Conservation (phyloP, 2,113 vertebrate species). For the Pithys albifrons region DNA sequence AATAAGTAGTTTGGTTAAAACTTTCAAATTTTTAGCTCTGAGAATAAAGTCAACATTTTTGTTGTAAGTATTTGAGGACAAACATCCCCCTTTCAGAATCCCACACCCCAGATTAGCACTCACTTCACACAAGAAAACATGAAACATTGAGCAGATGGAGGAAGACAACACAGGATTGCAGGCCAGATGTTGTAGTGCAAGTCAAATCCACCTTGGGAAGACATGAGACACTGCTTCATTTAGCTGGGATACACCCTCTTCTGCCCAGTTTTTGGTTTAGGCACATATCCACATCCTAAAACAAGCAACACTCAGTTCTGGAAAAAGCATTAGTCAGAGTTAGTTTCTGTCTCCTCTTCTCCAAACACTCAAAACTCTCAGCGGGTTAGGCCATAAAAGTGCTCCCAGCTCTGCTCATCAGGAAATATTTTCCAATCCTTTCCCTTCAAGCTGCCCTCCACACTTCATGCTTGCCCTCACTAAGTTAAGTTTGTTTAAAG, state of each 20-base stretch:
- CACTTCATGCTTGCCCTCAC: background rate
- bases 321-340: background rate
- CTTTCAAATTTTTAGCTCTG: background rate
- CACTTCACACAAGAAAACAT: background rate
- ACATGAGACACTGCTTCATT: too few relatives aligned
- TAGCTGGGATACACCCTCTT: background rate
- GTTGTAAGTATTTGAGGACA: background rate
- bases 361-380: background rate
- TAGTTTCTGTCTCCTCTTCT: fast-evolving
- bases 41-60: background rate
- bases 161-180: background rate
- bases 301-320: background rate
- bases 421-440: background rate
- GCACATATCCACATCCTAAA: background rate
- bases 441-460: background rate
- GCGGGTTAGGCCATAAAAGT: background rate
- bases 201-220: background rate
- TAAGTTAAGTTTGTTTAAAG: background rate
- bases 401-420: background rate
- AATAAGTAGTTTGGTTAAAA: background rate
- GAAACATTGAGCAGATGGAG: background rate
- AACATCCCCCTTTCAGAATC: background rate
- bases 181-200: background rate
- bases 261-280: background rate
- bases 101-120: background rate